Percentiles rank a stretch among this genome's conserved stretches.
phyloP scores from a whole-genome alignment of 2,888 invertebrate genomes.

The Drosophila dives region DNA sequence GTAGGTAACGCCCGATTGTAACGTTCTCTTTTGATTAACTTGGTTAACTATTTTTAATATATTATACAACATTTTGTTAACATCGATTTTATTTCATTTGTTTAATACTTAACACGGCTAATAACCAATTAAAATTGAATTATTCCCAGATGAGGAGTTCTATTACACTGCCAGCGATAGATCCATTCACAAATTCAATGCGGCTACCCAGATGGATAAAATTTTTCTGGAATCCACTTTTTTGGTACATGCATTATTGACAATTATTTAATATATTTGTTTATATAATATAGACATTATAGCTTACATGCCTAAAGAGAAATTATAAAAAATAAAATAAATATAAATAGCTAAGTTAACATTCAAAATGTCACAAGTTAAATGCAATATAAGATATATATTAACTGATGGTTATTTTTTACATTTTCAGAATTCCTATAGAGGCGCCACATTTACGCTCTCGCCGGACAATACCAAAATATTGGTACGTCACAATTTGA shows the following conservation, averaged over 20 bases:
- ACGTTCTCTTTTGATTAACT: neutral
- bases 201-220: conserved; percentile 69
- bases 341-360: neutral
- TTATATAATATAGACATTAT: neutral
- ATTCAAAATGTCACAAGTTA: neutral
- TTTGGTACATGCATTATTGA: conserved; percentile 61
- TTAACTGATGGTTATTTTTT: neutral
- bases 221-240: conserved; percentile 70
- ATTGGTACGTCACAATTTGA: conserved; percentile 80
- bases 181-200: conserved; percentile 85
- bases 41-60: too few relatives aligned
- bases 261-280: neutral
- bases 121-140: neutral
- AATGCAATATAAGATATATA: neutral
- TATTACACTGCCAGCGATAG: conserved; percentile 84
- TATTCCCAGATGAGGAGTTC: conserved; percentile 86
- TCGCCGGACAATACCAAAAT: conserved; percentile 83
- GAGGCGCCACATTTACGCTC: conserved; percentile 78
- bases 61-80: neutral
- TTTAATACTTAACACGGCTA: neutral
- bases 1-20: too few relatives aligned
- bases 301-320: too few relatives aligned
- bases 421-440: conserved; percentile 78
- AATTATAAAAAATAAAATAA: neutral
- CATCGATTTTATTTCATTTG: neutral